Evolutionary conservation across 2,797 vertebrate genomes (phyloP).

Genomic region (Lepus townsendii): DNA sequence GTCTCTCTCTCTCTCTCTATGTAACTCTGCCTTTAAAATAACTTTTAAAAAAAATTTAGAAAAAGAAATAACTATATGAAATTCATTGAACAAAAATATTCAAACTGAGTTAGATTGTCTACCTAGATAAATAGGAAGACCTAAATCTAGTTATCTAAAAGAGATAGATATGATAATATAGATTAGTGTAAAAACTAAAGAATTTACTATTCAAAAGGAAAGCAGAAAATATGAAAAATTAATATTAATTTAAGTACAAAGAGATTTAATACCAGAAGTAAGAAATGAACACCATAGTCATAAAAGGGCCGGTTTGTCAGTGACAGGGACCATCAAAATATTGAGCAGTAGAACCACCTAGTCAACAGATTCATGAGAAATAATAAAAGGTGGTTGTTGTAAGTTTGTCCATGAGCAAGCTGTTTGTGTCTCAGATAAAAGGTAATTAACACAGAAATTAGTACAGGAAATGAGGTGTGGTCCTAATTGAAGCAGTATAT

Average conservation of each 20-base stretch:
- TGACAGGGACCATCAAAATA: neutral
- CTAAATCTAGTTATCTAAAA: neutral
- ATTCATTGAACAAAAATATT: neutral
- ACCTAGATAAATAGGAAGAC: neutral
- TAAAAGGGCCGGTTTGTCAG: neutral
- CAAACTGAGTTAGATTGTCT: neutral
- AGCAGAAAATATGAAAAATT: neutral
- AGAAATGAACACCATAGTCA: neutral
- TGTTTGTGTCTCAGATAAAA: neutral
- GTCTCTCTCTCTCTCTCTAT: too few relatives aligned
- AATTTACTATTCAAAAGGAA: neutral
- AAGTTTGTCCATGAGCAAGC: neutral
- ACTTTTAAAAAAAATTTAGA: too few relatives aligned
- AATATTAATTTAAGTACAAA: neutral
- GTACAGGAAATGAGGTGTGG: neutral
- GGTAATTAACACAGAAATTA: neutral
- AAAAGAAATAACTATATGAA: neutral
- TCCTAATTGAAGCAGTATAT: neutral
- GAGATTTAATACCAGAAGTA: neutral
- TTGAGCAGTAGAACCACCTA: neutral
- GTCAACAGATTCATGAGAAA: neutral
- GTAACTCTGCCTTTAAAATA: too few relatives aligned
- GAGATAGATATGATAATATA: neutral
- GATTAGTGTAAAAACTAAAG: neutral
- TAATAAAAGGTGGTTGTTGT: neutral